Conservation (phyloP, 2,888 invertebrate genomes). For the Schizaphis graminum region DNA sequence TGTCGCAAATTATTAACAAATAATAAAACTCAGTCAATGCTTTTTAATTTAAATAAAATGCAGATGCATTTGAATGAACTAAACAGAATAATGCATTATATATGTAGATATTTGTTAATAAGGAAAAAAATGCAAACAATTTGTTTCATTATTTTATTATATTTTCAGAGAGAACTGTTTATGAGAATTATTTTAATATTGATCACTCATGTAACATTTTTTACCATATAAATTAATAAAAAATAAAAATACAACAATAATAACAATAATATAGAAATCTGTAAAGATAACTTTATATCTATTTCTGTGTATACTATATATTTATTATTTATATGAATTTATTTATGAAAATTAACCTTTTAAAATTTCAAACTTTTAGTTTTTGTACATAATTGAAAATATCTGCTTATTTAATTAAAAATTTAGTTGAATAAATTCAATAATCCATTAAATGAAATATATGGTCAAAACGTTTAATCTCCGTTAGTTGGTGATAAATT, state of each 20-base stretch:
- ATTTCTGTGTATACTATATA: background rate
- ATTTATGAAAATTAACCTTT: background rate
- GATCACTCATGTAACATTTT: background rate
- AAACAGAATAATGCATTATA: background rate
- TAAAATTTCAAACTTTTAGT: background rate
- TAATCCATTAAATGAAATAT: background rate
- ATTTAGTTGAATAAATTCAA: background rate
- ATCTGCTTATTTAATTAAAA: background rate
- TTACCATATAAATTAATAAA: background rate
- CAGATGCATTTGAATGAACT: background rate
- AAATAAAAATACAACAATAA: background rate
- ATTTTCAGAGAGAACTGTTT: background rate
- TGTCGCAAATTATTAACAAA: background rate
- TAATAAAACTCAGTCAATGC: background rate
- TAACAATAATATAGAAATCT: background rate
- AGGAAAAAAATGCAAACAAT: background rate
- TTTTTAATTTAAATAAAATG: background rate
- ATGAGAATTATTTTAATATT: background rate
- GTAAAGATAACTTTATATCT: background rate
- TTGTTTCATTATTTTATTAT: background rate
- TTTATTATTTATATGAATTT: background rate
- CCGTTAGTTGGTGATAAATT: background rate
- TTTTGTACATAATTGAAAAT: background rate
- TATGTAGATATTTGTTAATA: background rate
- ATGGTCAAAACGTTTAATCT: background rate